phyloP scores from a whole-genome alignment of 2,888 invertebrate species.

The Philereme transversata region DNA sequence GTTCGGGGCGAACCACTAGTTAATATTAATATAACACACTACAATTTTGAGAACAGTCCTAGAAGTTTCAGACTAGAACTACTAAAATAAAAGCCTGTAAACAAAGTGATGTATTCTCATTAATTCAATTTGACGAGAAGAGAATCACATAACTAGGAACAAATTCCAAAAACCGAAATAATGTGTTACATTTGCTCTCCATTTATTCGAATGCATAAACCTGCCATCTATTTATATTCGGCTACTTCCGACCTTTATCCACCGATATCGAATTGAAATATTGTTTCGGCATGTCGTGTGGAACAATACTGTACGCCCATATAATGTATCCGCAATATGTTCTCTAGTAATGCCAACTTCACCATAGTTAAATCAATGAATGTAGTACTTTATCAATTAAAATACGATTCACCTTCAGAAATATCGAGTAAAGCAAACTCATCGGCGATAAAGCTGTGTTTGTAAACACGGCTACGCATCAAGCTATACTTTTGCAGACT shows the following conservation, averaged over 20 bases:
- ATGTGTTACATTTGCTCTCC: slow-evolving; percentile 58
- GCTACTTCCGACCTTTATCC: slow-evolving; percentile 78
- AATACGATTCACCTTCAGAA: no score
- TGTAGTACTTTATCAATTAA: slow-evolving; percentile 21
- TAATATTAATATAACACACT: no score
- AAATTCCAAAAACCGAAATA: slow-evolving; percentile 27
- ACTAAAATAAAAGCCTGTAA: no score
- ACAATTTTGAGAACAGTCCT: no score
- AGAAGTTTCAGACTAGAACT: no score
- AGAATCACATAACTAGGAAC: slow-evolving; percentile 5
- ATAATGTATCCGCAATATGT: slow-evolving; percentile 36
- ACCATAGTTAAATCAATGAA: slow-evolving; percentile 49
- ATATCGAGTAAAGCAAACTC: no score
- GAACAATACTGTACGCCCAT: slow-evolving; percentile 54
- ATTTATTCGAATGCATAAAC: slow-evolving; percentile 72
- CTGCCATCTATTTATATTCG: slow-evolving; percentile 81
- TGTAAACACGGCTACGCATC: no score
- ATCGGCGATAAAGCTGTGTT: no score
- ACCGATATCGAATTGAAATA: slow-evolving; percentile 81
- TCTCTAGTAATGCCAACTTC: background rate
- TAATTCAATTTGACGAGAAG: no score
- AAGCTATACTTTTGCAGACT: no score
- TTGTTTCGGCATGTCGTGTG: slow-evolving; percentile 72
- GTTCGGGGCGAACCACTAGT: no score
- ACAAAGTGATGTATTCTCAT: no score